Base-by-base conservation (phyloP, 2,113 vertebrate species). In the Ptilonorhynchus violaceus region DNA sequence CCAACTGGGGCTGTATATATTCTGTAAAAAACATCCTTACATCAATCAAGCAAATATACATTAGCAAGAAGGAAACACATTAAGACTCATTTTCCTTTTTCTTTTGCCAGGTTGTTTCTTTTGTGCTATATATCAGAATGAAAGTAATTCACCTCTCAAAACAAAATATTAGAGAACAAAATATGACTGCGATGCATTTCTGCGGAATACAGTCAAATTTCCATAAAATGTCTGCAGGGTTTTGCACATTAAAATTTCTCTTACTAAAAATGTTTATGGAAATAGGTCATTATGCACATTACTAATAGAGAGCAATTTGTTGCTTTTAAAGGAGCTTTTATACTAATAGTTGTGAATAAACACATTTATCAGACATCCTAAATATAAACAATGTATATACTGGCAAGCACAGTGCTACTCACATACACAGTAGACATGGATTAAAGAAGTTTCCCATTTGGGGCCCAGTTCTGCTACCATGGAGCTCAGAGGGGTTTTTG, bases 191-290 rank as follows among this genome's bases (percentile, higher is more conserved):
- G 94, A 96, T 91, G 63, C 69, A 92, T 85, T 97, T 95, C 63
- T 97, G 68, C 73, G 77, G 84, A 98, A 93, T 85, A 80, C 50
- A 85, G 59, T 75, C 66, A 95, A 93, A 98, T 98, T 98, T 98
- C 92, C 96, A 97, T 98, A 97, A 98, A 96, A 97, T 95, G 89
- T 98, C 96, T 98, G 95, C 87, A 97, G 97, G 97, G 93, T 96
- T 98, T 98, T 98, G 62, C 76, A 93, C 88, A 97, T 98, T 92
- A 97, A 97, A 88, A 97, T 97, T 97, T 97, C 91, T 95, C 90
- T 90, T 93, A 78, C 81, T 97, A 93, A 97, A 97, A 97, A 96
- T 96, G 89, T 95, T 98, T 98, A 97, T 97, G 96, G 96, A 98
- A 98, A 98, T 98, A 98, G 96, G 96, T 97, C 95, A 97, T 97